Base-by-base conservation (phyloP, 2,888 invertebrate species). In the Therioaphis trifolii region DNA sequence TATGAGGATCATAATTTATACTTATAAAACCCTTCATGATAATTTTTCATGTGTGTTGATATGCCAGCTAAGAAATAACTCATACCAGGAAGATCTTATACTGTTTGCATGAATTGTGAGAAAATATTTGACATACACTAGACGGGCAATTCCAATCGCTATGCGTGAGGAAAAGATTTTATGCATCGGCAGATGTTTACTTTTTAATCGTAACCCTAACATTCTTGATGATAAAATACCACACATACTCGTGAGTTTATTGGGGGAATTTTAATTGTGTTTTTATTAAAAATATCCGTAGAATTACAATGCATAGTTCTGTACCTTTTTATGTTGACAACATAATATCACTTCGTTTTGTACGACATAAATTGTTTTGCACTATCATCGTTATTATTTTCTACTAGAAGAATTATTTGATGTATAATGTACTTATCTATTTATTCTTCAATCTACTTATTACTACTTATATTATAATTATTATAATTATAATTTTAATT, bases 51-150 rank as follows among this genome's bases (percentile, higher is more conserved):
- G n/a, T 27, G n/a, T 75, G 18, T 61, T 43, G 40, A 75, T 43
- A 46, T 61, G 5, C 3, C 40, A 24, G 35, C 5, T 24, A 55
- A 58, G 15, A 18, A 27, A 43, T 46, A 27, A n/a, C n/a, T 43
- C n/a, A 0, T 21, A 14, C 69, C n/a, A 12, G 0, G n/a, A 72
- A 46, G 35, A 18, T 63, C 14, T 0, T 61, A 35, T 55, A 61
- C 46, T 71, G 18, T 80, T 49, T 12, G 49, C 61, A 18, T 43
- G n/a, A 80, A 61, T 46, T 55, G 35, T 46, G 12, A 21, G 15
- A 18, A 80, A 80, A 80, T 61, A 72, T 72, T 77, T 72, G 15
- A 58, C 61, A 58, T 61, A 27, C 15, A 72, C 72, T 72, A 21
- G 46, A 72, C 15, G 49, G 40, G 49, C 29, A 46, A 71, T 69